Base-by-base conservation (phyloP, 2,113 vertebrate genomes). In the Heterochromis multidens region DNA sequence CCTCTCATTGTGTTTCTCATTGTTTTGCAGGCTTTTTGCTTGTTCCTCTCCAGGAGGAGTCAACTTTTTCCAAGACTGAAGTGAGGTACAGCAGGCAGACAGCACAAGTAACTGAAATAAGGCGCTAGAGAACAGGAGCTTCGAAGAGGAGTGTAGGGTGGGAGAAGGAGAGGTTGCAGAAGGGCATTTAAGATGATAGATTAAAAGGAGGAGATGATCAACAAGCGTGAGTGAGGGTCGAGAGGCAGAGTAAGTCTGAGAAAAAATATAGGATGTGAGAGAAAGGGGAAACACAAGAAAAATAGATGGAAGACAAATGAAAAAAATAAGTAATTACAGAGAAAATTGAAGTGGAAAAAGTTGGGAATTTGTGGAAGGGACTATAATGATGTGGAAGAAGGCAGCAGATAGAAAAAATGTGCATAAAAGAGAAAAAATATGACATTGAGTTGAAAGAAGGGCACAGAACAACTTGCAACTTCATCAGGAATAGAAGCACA, bases 141-240 rank as follows among this genome's bases (percentile, higher is more conserved):
- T 11, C 40, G 46, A 81, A 52, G 56, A 65, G 40, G 31, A 7
- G 57, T 21, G 23, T 27, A 23, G 62, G 46, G 79, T 74, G 35
- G 31, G 27, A 74, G 81, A 72, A 61, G 72, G 27, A 67, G 16
- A 77, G 27, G 29, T 54, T 29, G 60, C 6, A 54, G 56, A 77
- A 83, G 56, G 82, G 56, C 76, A 74, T 52, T 58, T 80, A 12
- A 63, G 72, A 81, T 72, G 72, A 88, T 46, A 82, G 79, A 91
- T 82, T 80, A 57, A 83, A 74, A 79, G 52, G 31, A 37, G 25
- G 16, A 54, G 61, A 80, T 77, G 72, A 84, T 87, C 76, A 88
- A 77, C 74, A 80, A 78, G 60, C 31, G 37, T 57, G 76, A 85
- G 35, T 25, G 56, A 84, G 21, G 59, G 35, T 80, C 65, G 25